Evolutionary conservation across 2,888 invertebrate species (phyloP), one percentile per base, ranked within the genome.

Genomic region (Osmoderma eremita): DNA sequence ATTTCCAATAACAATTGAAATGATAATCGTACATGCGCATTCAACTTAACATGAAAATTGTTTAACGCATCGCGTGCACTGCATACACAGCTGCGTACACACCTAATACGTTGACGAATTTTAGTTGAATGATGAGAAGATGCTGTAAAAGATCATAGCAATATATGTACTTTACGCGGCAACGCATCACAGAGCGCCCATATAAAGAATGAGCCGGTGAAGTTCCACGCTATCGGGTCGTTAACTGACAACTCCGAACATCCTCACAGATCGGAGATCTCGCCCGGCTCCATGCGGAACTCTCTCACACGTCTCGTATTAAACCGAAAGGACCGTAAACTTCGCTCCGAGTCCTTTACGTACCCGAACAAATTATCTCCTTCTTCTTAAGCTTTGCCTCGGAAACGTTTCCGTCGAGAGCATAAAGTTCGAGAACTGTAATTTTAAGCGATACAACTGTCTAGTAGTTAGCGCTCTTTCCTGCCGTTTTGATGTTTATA

Each of bases 231-330:
- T 56, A 56, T 56, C 39, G 41, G 56, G 41, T 56, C 56, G 56
- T 56, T 56, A 56, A 56, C 56, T 56, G 56, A 56, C 56, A 56
- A 41, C 41, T 56, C 42, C 13, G 56, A 56, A 56, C 39, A 41
- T 41, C 56, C 58, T 61, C 45, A 17, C 22, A 45, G 58, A 45
- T 45, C 45, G 45, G 17, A 45, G 45, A 45, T 61, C 58, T 61
- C 45, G 58, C 18, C 48, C 18, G 58, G 45, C 58, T 61, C 45
- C 48, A 24, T 36, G 45, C 58, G 58, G 45, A 61, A 45, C 45
- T 61, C 58, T 61, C 58, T 61, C 58, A 61, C 58, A 61, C 58
- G 24, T 61, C 58, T 61, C 30, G 45, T 45, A 61, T 61, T 61
- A 61, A 61, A 61, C 58, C 45, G 58, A 61, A 45, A 45, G 45